Base-by-base conservation (phyloP, 2,797 vertebrate species). In the Antennarius maculatus region DNA sequence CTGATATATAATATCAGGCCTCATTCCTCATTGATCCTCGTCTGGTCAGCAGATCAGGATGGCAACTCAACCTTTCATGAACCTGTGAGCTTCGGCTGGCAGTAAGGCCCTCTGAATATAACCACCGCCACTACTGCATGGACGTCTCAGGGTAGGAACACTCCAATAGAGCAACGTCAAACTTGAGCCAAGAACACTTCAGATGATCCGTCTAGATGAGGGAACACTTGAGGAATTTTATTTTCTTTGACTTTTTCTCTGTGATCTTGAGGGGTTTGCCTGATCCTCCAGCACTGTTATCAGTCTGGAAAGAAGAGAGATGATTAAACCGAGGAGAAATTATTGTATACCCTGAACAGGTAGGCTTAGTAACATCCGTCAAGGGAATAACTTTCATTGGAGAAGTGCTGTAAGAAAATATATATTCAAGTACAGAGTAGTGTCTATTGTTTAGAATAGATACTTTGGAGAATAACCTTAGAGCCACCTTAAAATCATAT, bases 241-340 rank as follows among this genome's bases (percentile, higher is more conserved):
- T 95, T 89, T 95, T 98, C 94, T 97, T 99, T 9, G 97, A 96
- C 67, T 96, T 95, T 58, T 95, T 98, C 87, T 98, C 96, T 73
- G 97, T 96, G 85, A 99, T 97, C 94, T 98, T 98, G 82, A 99
- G 91, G 1, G 96, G 94, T 62, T 96, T 96, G n/a, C 95, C 94
- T 45, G 93, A 85, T 61, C 95, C 96, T 47, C 94, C 87, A 11
- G 94, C 92, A 86, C 71, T 94, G 91, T 81, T 95, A 90, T 99
- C 97, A 51, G 95, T 95, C 98, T 99, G 80, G 64, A 34, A 34
- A 34, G 31, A 34, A 34, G 7, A 8, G 7, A 34, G 31, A 34
- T 5, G 68, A 65, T 14, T 67, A 2, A 31, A 57, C 3, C 50
- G 56, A 16, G 45, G 27, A 63, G 16, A 69, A 27, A 62, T 52